phyloP scores from a whole-genome alignment of 2,888 invertebrate species.

The Phoenoteleia sp. region DNA sequence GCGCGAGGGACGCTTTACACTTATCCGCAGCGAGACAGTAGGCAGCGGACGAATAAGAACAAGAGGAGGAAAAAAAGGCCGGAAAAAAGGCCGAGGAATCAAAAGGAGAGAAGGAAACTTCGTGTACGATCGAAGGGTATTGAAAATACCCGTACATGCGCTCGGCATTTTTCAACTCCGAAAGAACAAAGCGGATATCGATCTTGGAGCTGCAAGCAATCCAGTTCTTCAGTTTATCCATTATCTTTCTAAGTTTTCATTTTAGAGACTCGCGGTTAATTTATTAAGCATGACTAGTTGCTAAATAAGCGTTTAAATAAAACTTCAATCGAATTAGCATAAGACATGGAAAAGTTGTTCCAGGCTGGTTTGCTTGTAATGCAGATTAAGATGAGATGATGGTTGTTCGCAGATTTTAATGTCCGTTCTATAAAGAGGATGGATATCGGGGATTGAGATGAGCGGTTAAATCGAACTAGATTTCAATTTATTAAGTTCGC shows the following conservation, averaged over 20 bases:
- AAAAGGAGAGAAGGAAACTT: slow-evolving; percentile 44
- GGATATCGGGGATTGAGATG: background rate
- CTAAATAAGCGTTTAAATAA: slow-evolving; percentile 21
- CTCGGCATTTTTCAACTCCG: slow-evolving; percentile 16
- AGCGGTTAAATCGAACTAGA: slow-evolving; percentile 14
- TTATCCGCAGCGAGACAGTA: slow-evolving; percentile 53
- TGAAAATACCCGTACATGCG: slow-evolving; percentile 39
- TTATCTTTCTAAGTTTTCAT: background rate
- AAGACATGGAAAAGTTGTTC: slow-evolving; percentile 27
- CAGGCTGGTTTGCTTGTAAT: background rate
- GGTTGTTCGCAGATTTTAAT: slow-evolving; percentile 11
- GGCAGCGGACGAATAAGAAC: slow-evolving; percentile 25
- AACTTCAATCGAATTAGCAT: slow-evolving; percentile 39
- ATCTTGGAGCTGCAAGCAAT: background rate
- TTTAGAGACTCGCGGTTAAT: background rate
- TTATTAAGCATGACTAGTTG: slow-evolving; percentile 36
- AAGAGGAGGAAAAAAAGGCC: background rate
- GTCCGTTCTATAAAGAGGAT: slow-evolving; percentile 28
- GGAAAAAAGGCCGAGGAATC: slow-evolving; percentile 34
- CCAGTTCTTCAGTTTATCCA: slow-evolving; percentile 4
- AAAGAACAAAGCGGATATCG: background rate
- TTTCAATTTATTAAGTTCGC: slow-evolving; percentile 44
- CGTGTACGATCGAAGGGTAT: slow-evolving; percentile 1
- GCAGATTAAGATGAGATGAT: slow-evolving; percentile 35
- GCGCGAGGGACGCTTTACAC: slow-evolving; percentile 52